phyloP scores from a whole-genome alignment of 35 echinoderm and acorn worm species.

The Amphiura filiformis region DNA sequence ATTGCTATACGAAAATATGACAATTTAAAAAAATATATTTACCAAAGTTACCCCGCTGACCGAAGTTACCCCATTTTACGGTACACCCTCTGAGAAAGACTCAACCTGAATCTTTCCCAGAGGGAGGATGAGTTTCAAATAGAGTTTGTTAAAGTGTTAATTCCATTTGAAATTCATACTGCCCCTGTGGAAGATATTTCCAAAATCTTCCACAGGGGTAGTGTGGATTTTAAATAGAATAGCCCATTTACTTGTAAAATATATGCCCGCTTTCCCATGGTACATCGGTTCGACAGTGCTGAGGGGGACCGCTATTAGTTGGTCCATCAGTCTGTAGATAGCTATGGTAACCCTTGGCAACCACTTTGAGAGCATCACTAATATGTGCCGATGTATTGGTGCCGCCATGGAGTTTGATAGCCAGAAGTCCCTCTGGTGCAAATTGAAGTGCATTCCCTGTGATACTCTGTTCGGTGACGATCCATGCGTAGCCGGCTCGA shows the following conservation, averaged over 20 bases:
- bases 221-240: no score
- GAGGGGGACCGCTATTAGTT: neutral
- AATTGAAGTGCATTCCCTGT: neutral
- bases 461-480: slow-evolving; percentile 40
- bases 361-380: slow-evolving; percentile 20
- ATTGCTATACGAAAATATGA: no score
- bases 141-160: no score
- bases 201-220: no score
- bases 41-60: no score
- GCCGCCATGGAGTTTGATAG: slow-evolving; percentile 28
- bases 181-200: no score
- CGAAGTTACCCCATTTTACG: no score
- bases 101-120: no score
- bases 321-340: slow-evolving; percentile 21
- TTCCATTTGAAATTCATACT: no score
- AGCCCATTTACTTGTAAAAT: neutral
- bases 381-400: slow-evolving; percentile 39
- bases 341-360: slow-evolving; percentile 31
- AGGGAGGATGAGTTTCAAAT: no score
- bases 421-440: slow-evolving; percentile 29
- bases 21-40: no score
- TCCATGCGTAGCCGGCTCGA: slow-evolving; percentile 27
- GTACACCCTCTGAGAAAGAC: no score
- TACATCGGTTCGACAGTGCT: neutral
- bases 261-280: neutral